Evolutionary conservation across 2,113 vertebrate species (phyloP).

Genomic region (Gadus chalcogrammus): DNA sequence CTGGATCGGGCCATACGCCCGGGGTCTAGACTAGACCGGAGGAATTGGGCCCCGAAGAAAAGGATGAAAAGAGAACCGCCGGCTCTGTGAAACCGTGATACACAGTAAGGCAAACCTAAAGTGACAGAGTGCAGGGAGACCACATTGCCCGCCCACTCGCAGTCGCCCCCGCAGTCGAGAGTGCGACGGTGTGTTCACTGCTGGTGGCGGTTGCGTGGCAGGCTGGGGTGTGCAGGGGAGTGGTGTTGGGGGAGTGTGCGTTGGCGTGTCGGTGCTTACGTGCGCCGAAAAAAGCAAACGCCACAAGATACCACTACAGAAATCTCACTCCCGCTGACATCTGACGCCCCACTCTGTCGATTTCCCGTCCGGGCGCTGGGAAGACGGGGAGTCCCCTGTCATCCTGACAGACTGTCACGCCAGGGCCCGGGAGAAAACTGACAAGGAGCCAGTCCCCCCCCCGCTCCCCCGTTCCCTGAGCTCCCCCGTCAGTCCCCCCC

Average conservation of each 20-base stretch:
- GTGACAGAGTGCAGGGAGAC: constrained; percentile 4
- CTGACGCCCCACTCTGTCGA: too few species aligned
- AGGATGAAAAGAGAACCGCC: background rate
- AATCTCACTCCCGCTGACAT: background rate
- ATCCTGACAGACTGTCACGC: constrained; percentile 64
- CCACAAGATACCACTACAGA: background rate
- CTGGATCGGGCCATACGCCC: too few species aligned
- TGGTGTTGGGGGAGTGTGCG: too few species aligned
- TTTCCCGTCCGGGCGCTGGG: constrained; percentile 37
- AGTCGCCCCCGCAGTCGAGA: background rate
- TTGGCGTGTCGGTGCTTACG: too few species aligned
- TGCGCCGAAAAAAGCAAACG: background rate
- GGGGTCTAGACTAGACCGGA: background rate
- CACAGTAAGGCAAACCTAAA: constrained; percentile 15
- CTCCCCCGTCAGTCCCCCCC: too few species aligned
- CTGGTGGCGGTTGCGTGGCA: too few species aligned
- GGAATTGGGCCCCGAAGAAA: background rate
- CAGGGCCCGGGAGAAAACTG: constrained; percentile 24
- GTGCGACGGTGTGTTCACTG: background rate
- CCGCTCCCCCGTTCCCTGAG: too few species aligned
- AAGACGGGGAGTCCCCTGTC: constrained; percentile 50
- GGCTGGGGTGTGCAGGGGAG: too few species aligned
- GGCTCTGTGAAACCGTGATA: background rate
- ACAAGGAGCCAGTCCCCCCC: too few species aligned
- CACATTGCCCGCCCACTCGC: background rate